Percentiles rank a stretch among this genome's conserved stretches.
These are phyloP conservation scores for Acrocephalus kingi DNA, from an alignment of 2,113 vertebrate species.

Conservation along the genomic window DNA sequence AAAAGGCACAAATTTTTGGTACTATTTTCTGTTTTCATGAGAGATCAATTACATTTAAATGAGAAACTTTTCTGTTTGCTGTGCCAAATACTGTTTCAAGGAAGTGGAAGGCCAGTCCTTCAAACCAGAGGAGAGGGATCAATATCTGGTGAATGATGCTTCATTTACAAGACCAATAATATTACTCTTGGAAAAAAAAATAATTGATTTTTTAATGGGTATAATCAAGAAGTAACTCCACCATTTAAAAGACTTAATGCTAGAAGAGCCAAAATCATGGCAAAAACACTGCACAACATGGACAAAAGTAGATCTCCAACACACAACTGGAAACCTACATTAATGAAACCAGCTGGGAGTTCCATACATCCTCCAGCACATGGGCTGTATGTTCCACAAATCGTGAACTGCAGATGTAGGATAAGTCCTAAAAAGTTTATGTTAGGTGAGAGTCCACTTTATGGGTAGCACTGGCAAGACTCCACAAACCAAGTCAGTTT, in stretches of 20 bases:
- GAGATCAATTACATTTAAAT: background rate
- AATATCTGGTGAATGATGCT: constrained; percentile 18
- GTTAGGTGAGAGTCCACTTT: constrained; percentile 56
- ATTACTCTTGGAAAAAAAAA: background rate
- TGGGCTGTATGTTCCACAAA: constrained; percentile 21
- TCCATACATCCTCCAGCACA: background rate
- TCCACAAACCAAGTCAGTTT: constrained; percentile 21
- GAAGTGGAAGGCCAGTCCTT: background rate
- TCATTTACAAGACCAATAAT: background rate
- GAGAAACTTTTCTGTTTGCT: background rate
- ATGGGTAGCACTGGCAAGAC: constrained; percentile 38
- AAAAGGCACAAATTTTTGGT: background rate
- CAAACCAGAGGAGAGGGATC: constrained; percentile 21
- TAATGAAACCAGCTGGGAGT: constrained; percentile 54
- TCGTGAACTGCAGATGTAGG: background rate
- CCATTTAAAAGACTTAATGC: background rate
- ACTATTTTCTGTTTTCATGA: background rate
- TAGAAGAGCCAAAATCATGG: constrained; percentile 14
- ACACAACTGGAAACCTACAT: constrained; percentile 23
- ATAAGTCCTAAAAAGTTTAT: constrained; percentile 61
- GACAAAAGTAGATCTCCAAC: constrained; percentile 11
- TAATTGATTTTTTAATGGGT: background rate
- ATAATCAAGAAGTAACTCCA: background rate
- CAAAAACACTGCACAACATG: background rate
- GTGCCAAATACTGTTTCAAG: background rate